Base-by-base conservation (phyloP, 2,113 vertebrate species). In the Melanotaenia duboulayi region DNA sequence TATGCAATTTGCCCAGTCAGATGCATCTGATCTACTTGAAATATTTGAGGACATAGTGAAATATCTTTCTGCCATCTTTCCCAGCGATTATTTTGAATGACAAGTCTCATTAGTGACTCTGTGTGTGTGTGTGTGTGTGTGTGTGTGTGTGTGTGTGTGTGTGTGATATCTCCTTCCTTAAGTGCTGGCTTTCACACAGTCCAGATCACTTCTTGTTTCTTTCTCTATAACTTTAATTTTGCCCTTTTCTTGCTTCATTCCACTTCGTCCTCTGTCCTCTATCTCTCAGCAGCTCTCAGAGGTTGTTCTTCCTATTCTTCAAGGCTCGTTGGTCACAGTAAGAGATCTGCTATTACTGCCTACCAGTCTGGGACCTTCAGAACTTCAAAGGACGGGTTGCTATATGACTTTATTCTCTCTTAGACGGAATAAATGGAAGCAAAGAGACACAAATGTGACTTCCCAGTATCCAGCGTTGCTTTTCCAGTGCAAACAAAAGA, bases 261-360 rank as follows among this genome's bases (percentile, higher is more conserved):
- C 22, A 56, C 37, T 40, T 57, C 19, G 57, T 62, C 61, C 57
- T 69, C 16, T 23, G 13, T 56, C 60, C 54, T 76, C 68, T 23
- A 42, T 63, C 71, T 85, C 78, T 71, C 55, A 42, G 75, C 69
- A 65, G 52, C 67, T 83, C 76, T 87, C 72, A 48, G 37, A 80
- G 80, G 87, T 90, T 63, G 72, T 64, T 81, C 56, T 82, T 44
- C 76, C 68, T 65, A 63, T 87, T 88, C 72, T 89, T 85, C 70
- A 74, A 76, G 88, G 77, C 85, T 88, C 76, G 46, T 86, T 89
- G 85, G 65, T 77, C 74, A 66, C 74, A 76, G 59, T 69, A 51
- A 80, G 65, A 61, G 44, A 83, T 83, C 78, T 67, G 62, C 51
- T 76, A 70, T 70, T 64, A 40, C 76, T 76, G 82, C 78, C 71